Evolutionary conservation across 2,113 vertebrate genomes (phyloP), one percentile per base, ranked within the genome.

Genomic region (Rhea pennata): DNA sequence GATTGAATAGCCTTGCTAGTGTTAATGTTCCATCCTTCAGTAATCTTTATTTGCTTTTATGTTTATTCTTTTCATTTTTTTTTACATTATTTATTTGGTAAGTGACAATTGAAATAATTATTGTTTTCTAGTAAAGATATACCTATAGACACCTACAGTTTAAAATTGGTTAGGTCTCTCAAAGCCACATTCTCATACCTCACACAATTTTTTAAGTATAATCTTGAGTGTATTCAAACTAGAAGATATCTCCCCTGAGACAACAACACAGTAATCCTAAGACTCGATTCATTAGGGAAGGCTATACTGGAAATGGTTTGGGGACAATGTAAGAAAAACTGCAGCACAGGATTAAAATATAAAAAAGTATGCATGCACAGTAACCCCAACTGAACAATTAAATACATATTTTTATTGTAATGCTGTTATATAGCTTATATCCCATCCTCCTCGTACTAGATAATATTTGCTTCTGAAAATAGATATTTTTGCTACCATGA

Each of bases 381-480:
- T 61, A 88, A 84, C 56, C 31, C 86, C 31, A 85, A 65, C 9
- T 29, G 53, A 87, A 91, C 48, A 92, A 89, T 91, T 79, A 87
- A 94, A 67, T 51, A 58, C 16, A 46, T 64, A 78, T 2, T 36
- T 82, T 78, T 89, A 15, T 90, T 39, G 23, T 53, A n/a, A 82
- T 33, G 9, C 44, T 83, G 39, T 84, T 61, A 26, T 51, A 61
- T 26, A 39, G 14, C 61, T n/a, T 69, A 42, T n/a, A 92, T 51
- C 13, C 84, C 31, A 84, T 84, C 39, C 44, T 75, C 39, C 56
- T 61, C 72, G 10, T 48, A 53, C n/a, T 79, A 78, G 48, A 82
- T 69, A 82, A 87, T 6, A 87, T 85, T 93, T 78, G 7, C 20
- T 79, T 88, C 74, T 87, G 80, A 91, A 92, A 95, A 78, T 42